These are phyloP conservation scores for Sminthurides bifidus DNA, from an alignment of 1,140 invertebrate species.

Conservation along the genomic window DNA sequence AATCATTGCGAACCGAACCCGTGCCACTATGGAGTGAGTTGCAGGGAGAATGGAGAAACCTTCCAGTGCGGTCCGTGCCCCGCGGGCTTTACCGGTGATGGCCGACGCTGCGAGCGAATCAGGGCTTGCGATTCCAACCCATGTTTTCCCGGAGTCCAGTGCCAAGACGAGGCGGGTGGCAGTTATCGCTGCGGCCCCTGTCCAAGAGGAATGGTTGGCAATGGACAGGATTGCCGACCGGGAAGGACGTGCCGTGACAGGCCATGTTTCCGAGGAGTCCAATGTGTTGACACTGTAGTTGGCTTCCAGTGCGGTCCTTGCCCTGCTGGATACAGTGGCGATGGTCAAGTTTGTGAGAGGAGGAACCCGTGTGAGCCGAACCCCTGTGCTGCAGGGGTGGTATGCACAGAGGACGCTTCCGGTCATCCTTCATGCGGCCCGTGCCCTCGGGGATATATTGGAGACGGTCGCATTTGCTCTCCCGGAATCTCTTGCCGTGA, in stretches of 20 bases:
- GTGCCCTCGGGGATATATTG: conserved; percentile 67
- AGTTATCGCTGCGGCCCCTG: background rate
- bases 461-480: conserved; percentile 62
- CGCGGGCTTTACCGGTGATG: conserved; percentile 67
- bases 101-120: conserved; percentile 47
- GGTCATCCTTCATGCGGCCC: conserved; percentile 38
- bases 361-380: conserved; percentile 4
- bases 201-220: background rate
- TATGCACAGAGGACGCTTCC: background rate
- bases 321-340: conserved; percentile 40
- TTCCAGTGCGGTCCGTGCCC: conserved; percentile 52
- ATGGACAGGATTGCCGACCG: conserved; percentile 30
- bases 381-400: background rate
- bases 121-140: conserved; percentile 1
- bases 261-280: conserved; percentile 69
- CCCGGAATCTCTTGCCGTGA: conserved; percentile 61
- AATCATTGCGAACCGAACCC: conserved; percentile 39
- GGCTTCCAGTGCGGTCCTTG: conserved; percentile 60
- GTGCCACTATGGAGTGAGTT: conserved; percentile 72
- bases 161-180: background rate
- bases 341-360: background rate
- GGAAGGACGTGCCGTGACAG: conserved; percentile 61
- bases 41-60: conserved; percentile 47
- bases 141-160: background rate
- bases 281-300: conserved; percentile 57